A percentile compares a stretch with the other conserved stretches of the same genome.
phyloP scores from a whole-genome alignment of 2,888 invertebrate species.

The Encarsia formosa region DNA sequence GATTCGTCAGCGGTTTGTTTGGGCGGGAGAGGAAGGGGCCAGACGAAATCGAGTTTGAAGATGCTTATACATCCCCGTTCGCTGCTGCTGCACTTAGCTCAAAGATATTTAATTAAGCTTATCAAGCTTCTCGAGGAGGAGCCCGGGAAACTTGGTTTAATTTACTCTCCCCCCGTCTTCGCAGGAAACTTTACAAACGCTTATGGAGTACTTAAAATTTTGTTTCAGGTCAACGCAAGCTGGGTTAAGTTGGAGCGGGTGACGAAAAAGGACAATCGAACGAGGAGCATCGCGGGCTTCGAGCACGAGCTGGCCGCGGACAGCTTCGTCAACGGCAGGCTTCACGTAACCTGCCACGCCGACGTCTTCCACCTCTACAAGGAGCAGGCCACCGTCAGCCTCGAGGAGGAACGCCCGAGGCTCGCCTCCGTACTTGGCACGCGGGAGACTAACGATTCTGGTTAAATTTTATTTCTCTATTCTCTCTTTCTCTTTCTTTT shows the following conservation, averaged over 20 bases:
- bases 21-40: too few species aligned
- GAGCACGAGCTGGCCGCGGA: constrained; percentile 62
- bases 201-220: too few species aligned
- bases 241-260: constrained; percentile 33
- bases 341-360: constrained; percentile 65
- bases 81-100: too few species aligned
- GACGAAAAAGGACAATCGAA: constrained; percentile 34
- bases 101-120: too few species aligned
- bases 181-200: too few species aligned
- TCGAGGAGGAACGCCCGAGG: constrained; percentile 72
- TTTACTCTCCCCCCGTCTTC: too few species aligned
- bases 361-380: constrained; percentile 66
- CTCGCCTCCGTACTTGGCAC: constrained; percentile 72
- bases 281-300: constrained; percentile 55
- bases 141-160: too few species aligned
- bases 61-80: too few species aligned
- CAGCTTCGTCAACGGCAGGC: constrained; percentile 63
- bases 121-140: too few species aligned
- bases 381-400: constrained; percentile 59
- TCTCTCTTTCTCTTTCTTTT: not conserved
- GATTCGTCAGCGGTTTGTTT: too few species aligned
- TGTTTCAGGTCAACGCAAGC: constrained; percentile 47
- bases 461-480: not conserved
- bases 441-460: too few species aligned
- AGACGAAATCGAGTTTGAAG: too few species aligned